Base-by-base conservation (phyloP, 2,888 invertebrate species). In the Myathropa florea region DNA sequence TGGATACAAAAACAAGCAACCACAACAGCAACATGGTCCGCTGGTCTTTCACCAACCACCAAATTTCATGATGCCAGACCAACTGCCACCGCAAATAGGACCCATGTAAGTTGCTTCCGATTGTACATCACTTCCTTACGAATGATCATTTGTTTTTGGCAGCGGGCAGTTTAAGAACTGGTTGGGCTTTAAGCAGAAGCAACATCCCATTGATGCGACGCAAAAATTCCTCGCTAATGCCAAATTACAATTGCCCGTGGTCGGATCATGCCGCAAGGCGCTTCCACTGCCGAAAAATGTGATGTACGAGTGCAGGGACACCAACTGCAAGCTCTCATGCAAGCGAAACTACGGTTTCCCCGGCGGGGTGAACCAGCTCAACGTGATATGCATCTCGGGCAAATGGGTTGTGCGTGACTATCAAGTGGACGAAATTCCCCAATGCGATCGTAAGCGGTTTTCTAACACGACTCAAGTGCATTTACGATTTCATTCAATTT, bases 391-490 rank as follows among this genome's bases (percentile, higher is more conserved):
- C 81, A 89, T 91, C 21, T 90, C 89, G 28, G 89, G 90, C n/a
- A 88, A 89, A 12, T 92, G 92, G 92, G 90, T 92, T 68, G 89
- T 92, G 60, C 89, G 89, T 9, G 90, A 92, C 77, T 90, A 91
- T 12, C 89, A 88, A 26, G 90, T 93, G 91, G 90, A 90, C 0
- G 88, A 89, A 0, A 92, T 95, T 36, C 95, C 95, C 2, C 92
- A 94, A n/a, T 96, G 96, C 89, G 93, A 95, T 93, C 95, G 95
- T 95, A 93, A 93, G 93, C 4, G n/a, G 6, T n/a, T 39, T 4
- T n/a, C 46, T 7, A 7, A 46, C 6, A 6, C 9, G 10, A 46
- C 18, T 18, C 7, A 18, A 46, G 18, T 46, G n/a, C 46, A 18
- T 46, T 18, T 7, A 18, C 46, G 33, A 46, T 46, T 18, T 18